A percentile compares a stretch with the other conserved stretches of the same genome.
These are phyloP conservation scores for Leptinotarsa tumamoca DNA, from an alignment of 2,888 invertebrate species.

Conservation along the genomic window DNA sequence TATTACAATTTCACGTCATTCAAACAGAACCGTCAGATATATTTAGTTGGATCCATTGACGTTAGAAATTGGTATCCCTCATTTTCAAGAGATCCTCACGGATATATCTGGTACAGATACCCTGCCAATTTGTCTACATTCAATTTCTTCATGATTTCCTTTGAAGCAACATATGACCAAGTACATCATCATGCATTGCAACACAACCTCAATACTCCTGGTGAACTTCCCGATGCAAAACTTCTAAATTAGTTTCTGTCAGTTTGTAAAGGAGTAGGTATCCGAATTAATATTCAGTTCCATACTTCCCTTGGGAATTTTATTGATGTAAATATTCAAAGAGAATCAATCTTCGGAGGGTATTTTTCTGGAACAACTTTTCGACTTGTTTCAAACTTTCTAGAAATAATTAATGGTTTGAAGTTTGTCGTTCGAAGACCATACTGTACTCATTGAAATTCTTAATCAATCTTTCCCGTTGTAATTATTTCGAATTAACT, in stretches of 20 bases:
- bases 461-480: conserved; percentile 49
- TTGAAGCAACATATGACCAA: neutral
- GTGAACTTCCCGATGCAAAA: conserved; percentile 36
- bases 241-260: conserved; percentile 39
- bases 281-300: conserved; percentile 41
- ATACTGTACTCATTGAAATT: conserved; percentile 44
- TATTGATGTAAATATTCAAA: conserved; percentile 44
- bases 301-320: conserved; percentile 36
- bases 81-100: too few species aligned
- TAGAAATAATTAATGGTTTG: conserved; percentile 46
- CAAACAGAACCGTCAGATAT: too few species aligned
- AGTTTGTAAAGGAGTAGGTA: conserved; percentile 34
- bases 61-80: too few species aligned
- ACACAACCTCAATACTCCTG: conserved; percentile 18
- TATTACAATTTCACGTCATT: too few species aligned
- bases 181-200: neutral
- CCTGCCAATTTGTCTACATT: too few species aligned
- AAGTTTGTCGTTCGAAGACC: conserved; percentile 39
- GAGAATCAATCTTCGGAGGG: conserved; percentile 44
- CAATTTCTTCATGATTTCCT: neutral
- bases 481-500: conserved; percentile 47
- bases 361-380: conserved; percentile 43
- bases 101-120: too few species aligned
- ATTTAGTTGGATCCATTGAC: too few species aligned
- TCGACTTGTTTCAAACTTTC: conserved; percentile 42